A percentile compares a stretch with the other conserved stretches of the same genome.
Conservation (phyloP, 2,113 vertebrate genomes). For the Glaucidium brasilianum region DNA sequence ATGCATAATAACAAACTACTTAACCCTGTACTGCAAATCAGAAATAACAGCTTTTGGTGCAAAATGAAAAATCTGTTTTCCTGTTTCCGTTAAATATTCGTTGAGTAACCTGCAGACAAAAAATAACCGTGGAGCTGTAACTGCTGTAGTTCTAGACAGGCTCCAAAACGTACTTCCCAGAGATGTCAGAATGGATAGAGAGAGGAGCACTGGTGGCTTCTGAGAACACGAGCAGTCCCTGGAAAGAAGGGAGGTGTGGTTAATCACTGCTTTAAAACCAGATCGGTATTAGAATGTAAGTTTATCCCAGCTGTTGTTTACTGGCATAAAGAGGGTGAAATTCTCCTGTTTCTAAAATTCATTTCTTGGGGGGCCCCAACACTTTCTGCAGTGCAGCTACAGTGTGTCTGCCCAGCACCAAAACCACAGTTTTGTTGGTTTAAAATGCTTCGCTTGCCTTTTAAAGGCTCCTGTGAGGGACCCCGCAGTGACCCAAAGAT, state of each 20-base stretch:
- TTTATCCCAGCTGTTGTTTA: background rate
- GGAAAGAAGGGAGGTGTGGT: background rate
- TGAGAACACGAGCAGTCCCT: conserved; percentile 88
- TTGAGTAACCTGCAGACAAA: background rate
- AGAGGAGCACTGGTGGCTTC: conserved; percentile 78
- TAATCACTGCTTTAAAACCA: background rate
- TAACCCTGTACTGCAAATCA: background rate
- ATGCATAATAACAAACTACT: background rate
- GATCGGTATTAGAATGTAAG: fast-evolving
- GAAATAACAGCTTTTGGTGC: background rate
- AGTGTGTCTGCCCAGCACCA: background rate
- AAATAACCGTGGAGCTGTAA: too few species aligned
- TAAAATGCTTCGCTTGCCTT: background rate
- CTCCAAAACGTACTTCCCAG: conserved; percentile 81
- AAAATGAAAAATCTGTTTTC: background rate
- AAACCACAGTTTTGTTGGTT: background rate
- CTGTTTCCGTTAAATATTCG: background rate
- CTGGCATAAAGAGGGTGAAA: background rate
- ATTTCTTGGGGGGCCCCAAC: fast-evolving
- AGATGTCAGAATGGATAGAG: conserved; percentile 77
- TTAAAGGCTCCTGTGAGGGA: background rate
- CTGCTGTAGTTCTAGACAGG: background rate
- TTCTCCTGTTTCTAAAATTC: background rate
- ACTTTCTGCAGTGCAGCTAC: background rate
- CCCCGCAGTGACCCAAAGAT: background rate